These are phyloP conservation scores for Chrysolina americana DNA, from an alignment of 2,888 invertebrate genomes.

Conservation along the genomic window DNA sequence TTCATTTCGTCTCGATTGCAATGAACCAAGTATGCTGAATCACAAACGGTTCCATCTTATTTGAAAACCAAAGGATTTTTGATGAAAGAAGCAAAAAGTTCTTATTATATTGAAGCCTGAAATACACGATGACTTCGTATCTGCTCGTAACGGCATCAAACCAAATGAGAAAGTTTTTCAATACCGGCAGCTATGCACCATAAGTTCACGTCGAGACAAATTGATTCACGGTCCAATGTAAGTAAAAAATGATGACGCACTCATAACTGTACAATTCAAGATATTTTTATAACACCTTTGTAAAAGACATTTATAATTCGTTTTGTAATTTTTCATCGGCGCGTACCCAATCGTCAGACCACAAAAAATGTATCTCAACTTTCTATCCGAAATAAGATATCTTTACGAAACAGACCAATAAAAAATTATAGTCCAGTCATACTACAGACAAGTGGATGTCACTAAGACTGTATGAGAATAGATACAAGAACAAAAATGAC, in stretches of 20 bases:
- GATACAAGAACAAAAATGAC: too few species aligned
- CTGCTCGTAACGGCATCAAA: background rate
- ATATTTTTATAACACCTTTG: background rate
- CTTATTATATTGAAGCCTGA: too few species aligned
- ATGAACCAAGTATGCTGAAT: too few species aligned
- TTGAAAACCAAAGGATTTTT: too few species aligned
- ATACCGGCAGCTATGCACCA: background rate
- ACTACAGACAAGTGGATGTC: background rate
- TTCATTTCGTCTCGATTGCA: too few species aligned
- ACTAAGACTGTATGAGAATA: too few species aligned
- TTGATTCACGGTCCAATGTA: background rate
- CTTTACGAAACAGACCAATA: background rate
- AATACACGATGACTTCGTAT: too few species aligned
- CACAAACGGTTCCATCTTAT: too few species aligned
- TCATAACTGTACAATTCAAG: conserved; percentile 5
- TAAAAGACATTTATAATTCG: conserved; percentile 8
- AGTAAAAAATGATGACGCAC: conserved; percentile 1
- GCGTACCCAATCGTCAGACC: conserved; percentile 1
- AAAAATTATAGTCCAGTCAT: background rate
- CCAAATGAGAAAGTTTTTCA: background rate
- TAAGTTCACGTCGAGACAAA: background rate
- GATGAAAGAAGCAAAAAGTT: too few species aligned
- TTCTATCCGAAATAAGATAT: conserved; percentile 12
- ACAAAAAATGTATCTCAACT: conserved; percentile 4
- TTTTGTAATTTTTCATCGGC: conserved; percentile 10